phyloP scores from a whole-genome alignment of 2,888 invertebrate genomes.

The Ophion costatus region DNA sequence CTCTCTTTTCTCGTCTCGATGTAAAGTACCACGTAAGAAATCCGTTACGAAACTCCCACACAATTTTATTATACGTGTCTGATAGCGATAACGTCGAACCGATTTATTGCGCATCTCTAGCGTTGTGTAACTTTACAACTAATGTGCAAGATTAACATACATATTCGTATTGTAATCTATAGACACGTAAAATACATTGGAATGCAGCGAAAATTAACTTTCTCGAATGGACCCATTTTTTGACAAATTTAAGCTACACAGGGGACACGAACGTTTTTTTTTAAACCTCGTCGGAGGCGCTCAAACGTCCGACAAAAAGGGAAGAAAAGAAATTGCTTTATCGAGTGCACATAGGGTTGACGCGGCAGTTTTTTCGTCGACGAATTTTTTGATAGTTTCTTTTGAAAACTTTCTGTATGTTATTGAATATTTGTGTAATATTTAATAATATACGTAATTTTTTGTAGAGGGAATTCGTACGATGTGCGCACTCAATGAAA shows the following conservation, averaged over 20 bases:
- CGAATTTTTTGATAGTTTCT: no score
- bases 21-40: slow-evolving; percentile 48
- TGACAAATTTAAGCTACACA: not conserved
- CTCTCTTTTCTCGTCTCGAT: slow-evolving; percentile 25
- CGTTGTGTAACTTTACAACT: slow-evolving; percentile 63
- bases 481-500: not conserved
- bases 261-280: not conserved
- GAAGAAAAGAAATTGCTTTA: no score
- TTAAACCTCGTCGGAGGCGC: not conserved
- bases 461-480: not conserved
- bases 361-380: no score
- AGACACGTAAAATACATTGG: not conserved
- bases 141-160: slow-evolving; percentile 28
- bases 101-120: slow-evolving; percentile 65
- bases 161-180: not conserved
- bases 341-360: no score
- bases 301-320: no score
- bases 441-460: not conserved
- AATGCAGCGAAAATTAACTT: not conserved
- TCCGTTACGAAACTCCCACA: slow-evolving; percentile 66
- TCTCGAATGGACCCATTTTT: not conserved
- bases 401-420: not conserved
- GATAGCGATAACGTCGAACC: slow-evolving; percentile 62
- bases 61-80: slow-evolving; percentile 61
- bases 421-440: not conserved